Evolutionary conservation across 2,888 invertebrate species (phyloP), one percentile per base, ranked within the genome.

Genomic region (Rugalucina vietnamica): DNA sequence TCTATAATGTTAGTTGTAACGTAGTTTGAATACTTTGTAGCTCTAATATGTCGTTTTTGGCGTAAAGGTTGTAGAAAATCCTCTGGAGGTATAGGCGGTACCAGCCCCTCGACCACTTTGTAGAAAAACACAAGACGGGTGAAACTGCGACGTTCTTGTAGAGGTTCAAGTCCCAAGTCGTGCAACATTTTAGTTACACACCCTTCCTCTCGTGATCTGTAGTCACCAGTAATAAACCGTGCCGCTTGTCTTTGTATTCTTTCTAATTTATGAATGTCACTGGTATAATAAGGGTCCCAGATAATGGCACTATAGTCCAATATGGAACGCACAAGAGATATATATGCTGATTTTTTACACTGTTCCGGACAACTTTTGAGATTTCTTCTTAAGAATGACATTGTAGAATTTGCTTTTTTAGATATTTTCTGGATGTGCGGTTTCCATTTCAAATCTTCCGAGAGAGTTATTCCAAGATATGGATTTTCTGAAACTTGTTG

Each of bases 61-160:
- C 57, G 54, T 34, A n/a, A 32, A 2, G 57, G 75, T 57, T 21
- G 21, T 32, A 75, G 34, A 34, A 34, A 54, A 2, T 75, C 75
- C 5, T 50, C 57, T n/a, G 34, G 54, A 54, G 39, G 24, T 36
- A 75, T 50, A 14, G 75, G 57, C 57, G 75, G 57, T n/a, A 75
- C 75, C 57, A 75, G 14, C 54, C 73, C 73, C 39, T 73, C 73
- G 73, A 73, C 49, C 73, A 73, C 24, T 18, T 72, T 72, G 34
- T 24, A 72, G 1, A 72, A 43, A 49, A 72, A 72, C 27, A 72
- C 10, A n/a, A 39, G 43, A 2, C 69, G n/a, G 69, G 27, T 27
- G 29, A 18, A 27, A 24, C 75, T 75, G 50, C 75, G n/a, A 24
- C 75, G 39, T n/a, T 43, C 24, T 75, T 75, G 57, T 32, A 50